These are phyloP conservation scores for Caranx melampygus DNA, from an alignment of 2,113 vertebrate genomes.

Conservation along the genomic window DNA sequence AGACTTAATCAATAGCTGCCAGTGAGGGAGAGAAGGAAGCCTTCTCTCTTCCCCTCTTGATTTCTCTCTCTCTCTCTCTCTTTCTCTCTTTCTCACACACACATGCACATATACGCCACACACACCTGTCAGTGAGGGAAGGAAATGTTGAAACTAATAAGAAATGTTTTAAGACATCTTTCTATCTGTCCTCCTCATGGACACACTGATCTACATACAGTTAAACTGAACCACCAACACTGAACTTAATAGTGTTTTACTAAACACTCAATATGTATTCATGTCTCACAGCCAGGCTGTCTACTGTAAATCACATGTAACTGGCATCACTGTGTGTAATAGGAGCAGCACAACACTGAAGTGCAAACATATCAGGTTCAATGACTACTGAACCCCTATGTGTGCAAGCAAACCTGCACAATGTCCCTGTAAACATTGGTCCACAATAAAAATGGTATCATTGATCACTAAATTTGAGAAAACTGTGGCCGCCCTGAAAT, in stretches of 20 bases:
- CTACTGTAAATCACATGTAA: not conserved
- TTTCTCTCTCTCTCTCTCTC: not conserved
- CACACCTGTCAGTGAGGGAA: slow-evolving; percentile 25
- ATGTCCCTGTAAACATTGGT: not conserved
- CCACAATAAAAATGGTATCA: not conserved
- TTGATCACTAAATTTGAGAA: not conserved
- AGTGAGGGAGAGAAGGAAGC: slow-evolving; percentile 31
- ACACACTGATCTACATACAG: slow-evolving; percentile 17
- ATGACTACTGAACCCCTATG: not conserved
- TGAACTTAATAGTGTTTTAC: not conserved
- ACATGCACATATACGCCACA: slow-evolving; percentile 17
- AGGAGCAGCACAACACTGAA: not conserved
- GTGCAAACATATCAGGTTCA: not conserved
- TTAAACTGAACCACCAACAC: not conserved
- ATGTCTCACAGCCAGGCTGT: not conserved
- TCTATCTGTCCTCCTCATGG: slow-evolving; percentile 11
- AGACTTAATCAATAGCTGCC: slow-evolving; percentile 74
- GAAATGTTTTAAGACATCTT: slow-evolving; percentile 37
- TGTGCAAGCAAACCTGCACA: not conserved
- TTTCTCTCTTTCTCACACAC: slow-evolving; percentile 6
- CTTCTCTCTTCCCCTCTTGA: not conserved
- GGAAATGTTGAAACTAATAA: slow-evolving; percentile 39
- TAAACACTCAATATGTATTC: not conserved
- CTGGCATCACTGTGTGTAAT: not conserved
- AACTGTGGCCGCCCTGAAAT: not conserved